A percentile compares a stretch with the other conserved stretches of the same genome.
These are phyloP conservation scores for Chaitophorus viminalis DNA, from an alignment of 2,888 invertebrate species.

Conservation along the genomic window DNA sequence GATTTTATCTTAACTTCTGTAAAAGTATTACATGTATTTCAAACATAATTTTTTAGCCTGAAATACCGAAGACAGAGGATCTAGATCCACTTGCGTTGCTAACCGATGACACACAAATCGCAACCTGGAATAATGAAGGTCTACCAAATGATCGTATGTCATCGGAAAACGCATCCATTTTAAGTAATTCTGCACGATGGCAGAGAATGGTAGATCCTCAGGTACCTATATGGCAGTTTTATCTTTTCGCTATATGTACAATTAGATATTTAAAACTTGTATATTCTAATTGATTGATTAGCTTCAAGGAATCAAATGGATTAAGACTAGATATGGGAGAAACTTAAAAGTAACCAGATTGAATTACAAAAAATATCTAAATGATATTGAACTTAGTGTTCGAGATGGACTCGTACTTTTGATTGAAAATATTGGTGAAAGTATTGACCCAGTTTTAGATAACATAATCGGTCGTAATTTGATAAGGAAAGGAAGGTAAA, in stretches of 20 bases:
- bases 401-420: conserved; percentile 79
- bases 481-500: conserved; percentile 83
- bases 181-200: conserved; percentile 90
- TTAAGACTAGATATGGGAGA: conserved; percentile 85
- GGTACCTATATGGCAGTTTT: conserved; percentile 67
- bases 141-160: conserved; percentile 94
- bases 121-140: conserved; percentile 93
- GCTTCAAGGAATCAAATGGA: conserved; percentile 92
- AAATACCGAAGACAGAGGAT: conserved; percentile 82
- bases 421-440: conserved; percentile 90
- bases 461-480: conserved; percentile 87
- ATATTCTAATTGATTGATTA: conserved; percentile 64
- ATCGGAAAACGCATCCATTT: conserved; percentile 91
- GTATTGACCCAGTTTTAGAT: conserved; percentile 89
- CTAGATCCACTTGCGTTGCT: conserved; percentile 85
- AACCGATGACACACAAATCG: conserved; percentile 91
- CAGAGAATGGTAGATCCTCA: conserved; percentile 96
- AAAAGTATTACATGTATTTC: not conserved
- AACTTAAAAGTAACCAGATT: conserved; percentile 79
- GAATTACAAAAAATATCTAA: conserved; percentile 84
- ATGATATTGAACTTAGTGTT: conserved; percentile 81
- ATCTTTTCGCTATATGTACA: not conserved
- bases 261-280: not conserved
- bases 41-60: conserved; percentile 69
- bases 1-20: not conserved